These are phyloP conservation scores for Leptonema lineaticorne DNA, from an alignment of 1,140 invertebrate genomes.

Conservation along the genomic window DNA sequence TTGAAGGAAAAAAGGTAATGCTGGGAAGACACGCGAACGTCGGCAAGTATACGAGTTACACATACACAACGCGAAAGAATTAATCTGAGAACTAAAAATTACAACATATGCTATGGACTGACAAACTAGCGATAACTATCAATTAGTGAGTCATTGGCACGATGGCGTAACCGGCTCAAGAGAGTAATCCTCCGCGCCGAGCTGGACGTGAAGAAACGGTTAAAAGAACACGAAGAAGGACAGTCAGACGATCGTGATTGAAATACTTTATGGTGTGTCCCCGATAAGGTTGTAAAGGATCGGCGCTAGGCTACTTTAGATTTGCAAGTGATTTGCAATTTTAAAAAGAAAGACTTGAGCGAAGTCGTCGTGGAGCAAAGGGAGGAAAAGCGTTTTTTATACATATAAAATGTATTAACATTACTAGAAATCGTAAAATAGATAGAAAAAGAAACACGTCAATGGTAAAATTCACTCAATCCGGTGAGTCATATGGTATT, in stretches of 20 bases:
- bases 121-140: slow-evolving; percentile 5
- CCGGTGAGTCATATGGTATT: slow-evolving; percentile 5
- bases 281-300: background rate
- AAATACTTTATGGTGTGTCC: background rate
- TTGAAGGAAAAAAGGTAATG: background rate
- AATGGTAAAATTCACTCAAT: slow-evolving; percentile 7
- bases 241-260: slow-evolving; percentile 6
- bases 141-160: slow-evolving; percentile 24
- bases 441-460: slow-evolving; percentile 7
- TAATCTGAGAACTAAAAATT: slow-evolving; percentile 7
- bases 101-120: slow-evolving; percentile 3
- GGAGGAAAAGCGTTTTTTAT: background rate
- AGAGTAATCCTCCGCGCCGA: background rate
- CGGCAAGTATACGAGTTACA: background rate
- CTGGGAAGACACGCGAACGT: background rate
- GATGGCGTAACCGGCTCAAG: slow-evolving; percentile 20
- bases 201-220: too few species aligned
- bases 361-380: background rate
- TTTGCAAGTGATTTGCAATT: slow-evolving; percentile 12
- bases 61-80: slow-evolving; percentile 13
- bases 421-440: slow-evolving; percentile 2
- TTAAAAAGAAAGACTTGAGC: background rate
- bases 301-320: slow-evolving; percentile 1
- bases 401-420: background rate
- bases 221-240: too few species aligned